A percentile compares a stretch with the other conserved stretches of the same genome.
Conservation (phyloP, 1,140 invertebrate genomes). For the Melipona quadrifasciata region DNA sequence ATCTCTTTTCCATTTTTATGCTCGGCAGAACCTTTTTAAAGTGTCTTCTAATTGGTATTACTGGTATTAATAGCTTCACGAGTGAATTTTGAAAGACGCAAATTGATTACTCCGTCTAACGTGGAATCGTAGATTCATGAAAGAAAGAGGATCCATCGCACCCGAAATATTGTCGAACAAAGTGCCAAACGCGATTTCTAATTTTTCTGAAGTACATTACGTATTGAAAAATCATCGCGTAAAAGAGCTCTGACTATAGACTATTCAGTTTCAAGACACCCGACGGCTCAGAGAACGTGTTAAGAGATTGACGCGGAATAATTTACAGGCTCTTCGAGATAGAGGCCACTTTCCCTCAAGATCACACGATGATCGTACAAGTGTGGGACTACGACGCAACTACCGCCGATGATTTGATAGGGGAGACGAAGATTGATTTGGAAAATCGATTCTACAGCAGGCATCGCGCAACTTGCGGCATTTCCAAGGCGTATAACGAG, state of each 20-base stretch:
- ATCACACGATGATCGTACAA: conserved; percentile 88
- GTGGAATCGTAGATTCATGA: no score
- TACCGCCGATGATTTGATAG: conserved; percentile 90
- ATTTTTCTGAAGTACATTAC: not conserved
- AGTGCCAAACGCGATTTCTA: not conserved
- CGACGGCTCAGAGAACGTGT: not conserved
- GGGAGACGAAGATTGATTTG: conserved; percentile 91
- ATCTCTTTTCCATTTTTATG: not conserved
- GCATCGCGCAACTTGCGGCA: conserved; percentile 90
- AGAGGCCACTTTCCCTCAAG: conserved; percentile 87
- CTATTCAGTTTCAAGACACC: not conserved
- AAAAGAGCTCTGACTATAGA: not conserved
- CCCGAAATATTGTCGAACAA: not conserved
- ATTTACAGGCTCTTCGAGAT: conserved; percentile 88
- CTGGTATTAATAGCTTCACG: no score
- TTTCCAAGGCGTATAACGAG: conserved; percentile 87
- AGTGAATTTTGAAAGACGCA: no score
- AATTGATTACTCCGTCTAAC: no score
- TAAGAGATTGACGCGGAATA: not conserved
- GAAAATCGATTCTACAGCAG: conserved; percentile 93
- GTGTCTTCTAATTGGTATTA: no score
- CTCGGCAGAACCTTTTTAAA: no score
- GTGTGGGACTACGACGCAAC: conserved; percentile 90
- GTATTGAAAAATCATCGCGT: not conserved
- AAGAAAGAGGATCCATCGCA: not conserved